Conservation (phyloP, 2,797 vertebrate genomes). For the Neoniphon sammara region DNA sequence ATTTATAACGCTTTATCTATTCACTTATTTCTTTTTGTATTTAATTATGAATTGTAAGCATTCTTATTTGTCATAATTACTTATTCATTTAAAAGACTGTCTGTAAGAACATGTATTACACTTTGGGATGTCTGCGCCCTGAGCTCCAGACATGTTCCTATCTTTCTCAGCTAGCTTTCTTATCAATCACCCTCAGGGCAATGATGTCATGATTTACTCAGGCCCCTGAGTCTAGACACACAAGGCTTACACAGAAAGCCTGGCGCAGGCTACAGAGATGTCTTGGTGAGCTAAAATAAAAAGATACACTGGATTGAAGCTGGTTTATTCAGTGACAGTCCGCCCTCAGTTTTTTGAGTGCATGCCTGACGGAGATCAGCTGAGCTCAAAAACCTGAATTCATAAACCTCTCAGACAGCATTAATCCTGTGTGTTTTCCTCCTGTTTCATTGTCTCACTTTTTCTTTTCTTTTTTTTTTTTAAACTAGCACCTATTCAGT, state of each 20-base stretch:
- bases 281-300: neutral
- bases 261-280: neutral
- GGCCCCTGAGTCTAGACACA: conserved; percentile 42
- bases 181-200: conserved; percentile 9
- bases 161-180: conserved; percentile 13
- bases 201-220: conserved; percentile 52
- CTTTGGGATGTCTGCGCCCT: neutral
- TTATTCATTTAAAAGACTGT: neutral
- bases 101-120: neutral
- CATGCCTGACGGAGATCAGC: neutral
- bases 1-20: no score
- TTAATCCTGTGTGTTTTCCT: neutral
- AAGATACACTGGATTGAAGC: conserved; percentile 16
- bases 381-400: conserved; percentile 1
- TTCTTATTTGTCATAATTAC: neutral
- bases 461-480: no score
- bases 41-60: neutral
- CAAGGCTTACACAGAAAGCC: conserved; percentile 5
- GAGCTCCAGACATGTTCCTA: conserved; percentile 5
- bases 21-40: neutral
- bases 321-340: conserved; percentile 5
- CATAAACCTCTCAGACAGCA: neutral
- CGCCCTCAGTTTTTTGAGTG: neutral
- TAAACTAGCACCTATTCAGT: neutral
- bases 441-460: no score